phyloP scores from a whole-genome alignment of 2,797 vertebrate species.

The Macropus fuliginosus region DNA sequence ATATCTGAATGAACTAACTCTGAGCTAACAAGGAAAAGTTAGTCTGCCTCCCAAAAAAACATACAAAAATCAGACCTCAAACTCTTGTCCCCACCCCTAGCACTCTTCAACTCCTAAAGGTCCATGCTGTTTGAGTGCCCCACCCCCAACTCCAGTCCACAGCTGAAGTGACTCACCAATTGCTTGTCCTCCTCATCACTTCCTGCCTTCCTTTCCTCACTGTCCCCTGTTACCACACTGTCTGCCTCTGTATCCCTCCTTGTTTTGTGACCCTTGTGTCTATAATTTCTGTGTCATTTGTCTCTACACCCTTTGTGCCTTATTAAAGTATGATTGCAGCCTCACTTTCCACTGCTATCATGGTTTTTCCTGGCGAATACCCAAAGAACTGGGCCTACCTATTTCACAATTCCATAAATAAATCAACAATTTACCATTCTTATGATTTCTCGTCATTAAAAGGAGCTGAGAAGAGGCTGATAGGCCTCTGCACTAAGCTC shows the following conservation, averaged over 20 bases:
- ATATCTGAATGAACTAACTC: background rate
- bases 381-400: background rate
- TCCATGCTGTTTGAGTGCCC: background rate
- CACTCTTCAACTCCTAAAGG: background rate
- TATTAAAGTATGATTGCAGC: background rate
- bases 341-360: background rate
- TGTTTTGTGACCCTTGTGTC: background rate
- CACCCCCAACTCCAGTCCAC: background rate
- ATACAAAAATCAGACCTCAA: background rate
- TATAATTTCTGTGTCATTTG: background rate
- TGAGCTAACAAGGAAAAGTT: background rate
- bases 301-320: background rate
- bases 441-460: background rate
- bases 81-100: background rate
- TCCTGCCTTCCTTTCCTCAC: background rate
- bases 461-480: background rate
- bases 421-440: background rate
- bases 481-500: background rate
- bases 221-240: background rate
- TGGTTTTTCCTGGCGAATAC: background rate
- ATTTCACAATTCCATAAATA: background rate
- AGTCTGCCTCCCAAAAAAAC: background rate
- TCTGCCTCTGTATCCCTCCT: background rate
- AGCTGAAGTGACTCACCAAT: background rate
- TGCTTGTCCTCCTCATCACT: background rate